These are phyloP conservation scores for Ariolimax columbianus DNA, from an alignment of 2,888 invertebrate genomes.

Conservation along the genomic window DNA sequence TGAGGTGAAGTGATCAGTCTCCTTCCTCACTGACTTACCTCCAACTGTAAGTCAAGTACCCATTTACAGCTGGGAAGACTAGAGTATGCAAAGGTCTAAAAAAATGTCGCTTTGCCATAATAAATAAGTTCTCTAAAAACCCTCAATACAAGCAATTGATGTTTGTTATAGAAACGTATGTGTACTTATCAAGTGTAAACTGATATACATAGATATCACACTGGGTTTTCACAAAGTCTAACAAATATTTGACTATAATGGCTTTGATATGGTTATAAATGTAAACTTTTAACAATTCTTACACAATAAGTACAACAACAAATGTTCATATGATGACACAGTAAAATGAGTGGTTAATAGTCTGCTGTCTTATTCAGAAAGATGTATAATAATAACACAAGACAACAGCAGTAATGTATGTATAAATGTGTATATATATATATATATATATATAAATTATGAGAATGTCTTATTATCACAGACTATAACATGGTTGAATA, in stretches of 20 bases:
- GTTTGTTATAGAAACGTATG: neutral
- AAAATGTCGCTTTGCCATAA: too few species aligned
- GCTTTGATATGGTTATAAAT: neutral
- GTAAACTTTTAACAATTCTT: neutral
- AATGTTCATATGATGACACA: too few species aligned
- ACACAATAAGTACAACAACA: neutral
- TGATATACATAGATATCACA: neutral
- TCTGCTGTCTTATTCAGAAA: neutral
- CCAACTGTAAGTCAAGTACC: too few species aligned
- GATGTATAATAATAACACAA: neutral
- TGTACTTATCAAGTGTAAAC: neutral
- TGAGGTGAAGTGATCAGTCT: too few species aligned
- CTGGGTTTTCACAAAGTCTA: neutral
- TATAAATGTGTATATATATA: too few species aligned
- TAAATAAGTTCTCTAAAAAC: too few species aligned
- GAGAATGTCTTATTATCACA: constrained; percentile 24
- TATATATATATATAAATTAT: neutral
- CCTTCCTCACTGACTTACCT: too few species aligned
- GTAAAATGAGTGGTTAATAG: neutral
- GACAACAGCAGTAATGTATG: neutral
- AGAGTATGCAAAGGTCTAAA: too few species aligned
- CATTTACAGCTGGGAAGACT: too few species aligned
- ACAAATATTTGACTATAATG: neutral
- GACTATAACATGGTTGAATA: constrained; percentile 4
- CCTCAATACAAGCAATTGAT: too few species aligned